phyloP scores from a whole-genome alignment of 1,140 invertebrate genomes.

The Megathymus violae region DNA sequence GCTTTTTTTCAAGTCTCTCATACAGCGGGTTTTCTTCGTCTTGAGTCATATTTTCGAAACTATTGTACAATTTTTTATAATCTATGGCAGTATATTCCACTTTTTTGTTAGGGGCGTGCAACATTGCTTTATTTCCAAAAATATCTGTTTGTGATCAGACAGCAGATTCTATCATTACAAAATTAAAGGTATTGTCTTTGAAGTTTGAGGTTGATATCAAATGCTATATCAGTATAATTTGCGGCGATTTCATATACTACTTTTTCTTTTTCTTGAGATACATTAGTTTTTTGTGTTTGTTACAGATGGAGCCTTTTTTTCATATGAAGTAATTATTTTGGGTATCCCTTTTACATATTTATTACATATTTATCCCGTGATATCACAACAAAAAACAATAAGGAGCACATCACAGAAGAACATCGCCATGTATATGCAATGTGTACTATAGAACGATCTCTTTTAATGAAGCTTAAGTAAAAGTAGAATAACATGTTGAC shows the following conservation, averaged over 20 bases:
- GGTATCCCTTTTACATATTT: conserved; percentile 42
- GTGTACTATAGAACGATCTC: too few relatives aligned
- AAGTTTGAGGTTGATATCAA: conserved; percentile 12
- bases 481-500: too few relatives aligned
- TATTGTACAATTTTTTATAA: conserved; percentile 5
- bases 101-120: not conserved
- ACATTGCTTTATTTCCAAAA: conserved; percentile 23
- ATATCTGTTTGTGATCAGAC: conserved; percentile 21
- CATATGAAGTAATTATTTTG: conserved; percentile 32
- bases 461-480: too few relatives aligned
- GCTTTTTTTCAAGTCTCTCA: not conserved
- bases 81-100: conserved; percentile 7
- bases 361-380: too few relatives aligned
- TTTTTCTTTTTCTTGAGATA: not conserved
- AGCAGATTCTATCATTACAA: conserved; percentile 16
- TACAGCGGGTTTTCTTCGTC: not conserved
- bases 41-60: not conserved
- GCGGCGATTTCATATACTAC: not conserved
- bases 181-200: conserved; percentile 9
- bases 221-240: conserved; percentile 25
- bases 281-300: conserved; percentile 20
- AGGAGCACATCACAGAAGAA: too few relatives aligned
- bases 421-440: too few relatives aligned
- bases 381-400: too few relatives aligned
- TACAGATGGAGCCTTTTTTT: not conserved